phyloP scores from a whole-genome alignment of 2,888 invertebrate genomes.

The Cheilosia vernalis region DNA sequence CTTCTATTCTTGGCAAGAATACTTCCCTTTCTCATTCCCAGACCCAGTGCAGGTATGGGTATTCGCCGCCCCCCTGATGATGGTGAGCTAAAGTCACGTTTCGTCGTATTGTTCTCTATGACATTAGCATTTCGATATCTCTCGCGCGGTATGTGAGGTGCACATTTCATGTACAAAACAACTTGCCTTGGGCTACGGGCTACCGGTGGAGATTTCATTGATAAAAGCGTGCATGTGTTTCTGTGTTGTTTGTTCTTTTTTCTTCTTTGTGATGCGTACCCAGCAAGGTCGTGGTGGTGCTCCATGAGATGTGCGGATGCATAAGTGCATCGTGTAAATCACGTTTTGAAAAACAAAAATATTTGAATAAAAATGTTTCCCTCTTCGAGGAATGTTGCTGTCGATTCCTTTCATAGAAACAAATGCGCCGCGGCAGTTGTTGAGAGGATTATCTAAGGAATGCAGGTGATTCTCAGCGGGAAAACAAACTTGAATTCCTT shows the following conservation, averaged over 20 bases:
- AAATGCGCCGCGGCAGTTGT: neutral
- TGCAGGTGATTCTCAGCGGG: constrained; percentile 45
- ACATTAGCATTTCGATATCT: constrained; percentile 63
- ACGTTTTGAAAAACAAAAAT: constrained; percentile 42
- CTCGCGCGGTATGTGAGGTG: constrained; percentile 21
- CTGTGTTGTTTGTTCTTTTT: neutral
- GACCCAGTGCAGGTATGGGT: neutral
- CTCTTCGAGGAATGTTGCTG: constrained; percentile 40
- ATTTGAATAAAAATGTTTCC: constrained; percentile 21
- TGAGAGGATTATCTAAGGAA: constrained; percentile 34
- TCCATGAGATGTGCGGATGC: constrained; percentile 44
- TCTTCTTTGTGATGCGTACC: constrained; percentile 12
- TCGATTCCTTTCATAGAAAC: constrained; percentile 45
- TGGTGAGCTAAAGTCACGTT: constrained; percentile 56
- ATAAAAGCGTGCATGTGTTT: constrained; percentile 48
- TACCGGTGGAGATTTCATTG: constrained; percentile 51
- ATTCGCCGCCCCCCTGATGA: neutral
- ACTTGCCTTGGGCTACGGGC: constrained; percentile 1
- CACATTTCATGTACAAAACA: constrained; percentile 31
- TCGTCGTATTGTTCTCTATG: constrained; percentile 57
- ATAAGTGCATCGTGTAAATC: constrained; percentile 54
- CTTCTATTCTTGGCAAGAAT: constrained; percentile 29
- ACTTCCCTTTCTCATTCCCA: neutral
- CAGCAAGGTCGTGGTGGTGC: constrained; percentile 54
- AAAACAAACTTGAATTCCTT: constrained; percentile 36